phyloP scores from a whole-genome alignment of 2,888 invertebrate genomes.

The Elegia similella region DNA sequence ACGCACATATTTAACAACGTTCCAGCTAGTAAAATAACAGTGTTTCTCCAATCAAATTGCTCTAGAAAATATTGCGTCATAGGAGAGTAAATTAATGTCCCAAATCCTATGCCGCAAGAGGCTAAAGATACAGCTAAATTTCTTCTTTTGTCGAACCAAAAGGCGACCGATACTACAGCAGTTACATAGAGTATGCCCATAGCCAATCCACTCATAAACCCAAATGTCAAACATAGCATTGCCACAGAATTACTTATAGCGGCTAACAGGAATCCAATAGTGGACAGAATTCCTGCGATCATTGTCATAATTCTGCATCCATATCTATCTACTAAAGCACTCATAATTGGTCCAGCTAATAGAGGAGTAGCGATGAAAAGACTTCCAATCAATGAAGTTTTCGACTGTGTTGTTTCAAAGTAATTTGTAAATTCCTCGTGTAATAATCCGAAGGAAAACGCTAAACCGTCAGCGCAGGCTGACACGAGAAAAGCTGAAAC shows the following conservation, averaged over 20 bases:
- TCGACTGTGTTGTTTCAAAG: constrained; percentile 90
- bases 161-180: constrained; percentile 94
- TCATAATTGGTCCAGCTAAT: constrained; percentile 91
- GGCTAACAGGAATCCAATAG: constrained; percentile 88
- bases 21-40: constrained; percentile 88
- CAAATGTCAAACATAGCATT: constrained; percentile 90
- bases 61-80: constrained; percentile 88
- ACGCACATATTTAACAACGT: constrained; percentile 92
- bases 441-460: constrained; percentile 94
- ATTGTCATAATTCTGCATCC: constrained; percentile 90
- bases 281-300: constrained; percentile 86
- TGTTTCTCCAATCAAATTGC: constrained; percentile 90
- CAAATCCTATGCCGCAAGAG: constrained; percentile 93
- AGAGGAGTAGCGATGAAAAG: constrained; percentile 94
- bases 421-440: constrained; percentile 90
- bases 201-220: constrained; percentile 90
- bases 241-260: constrained; percentile 86
- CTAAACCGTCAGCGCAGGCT: constrained; percentile 94
- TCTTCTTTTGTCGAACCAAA: constrained; percentile 94
- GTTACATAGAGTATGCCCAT: constrained; percentile 93
- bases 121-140: constrained; percentile 93
- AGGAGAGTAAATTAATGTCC: constrained; percentile 93
- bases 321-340: constrained; percentile 90
- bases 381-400: constrained; percentile 94
- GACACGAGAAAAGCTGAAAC: constrained; percentile 91